A percentile compares a stretch with the other conserved stretches of the same genome.
Conservation (phyloP, 2,113 vertebrate genomes). For the Serilophus lunatus region DNA sequence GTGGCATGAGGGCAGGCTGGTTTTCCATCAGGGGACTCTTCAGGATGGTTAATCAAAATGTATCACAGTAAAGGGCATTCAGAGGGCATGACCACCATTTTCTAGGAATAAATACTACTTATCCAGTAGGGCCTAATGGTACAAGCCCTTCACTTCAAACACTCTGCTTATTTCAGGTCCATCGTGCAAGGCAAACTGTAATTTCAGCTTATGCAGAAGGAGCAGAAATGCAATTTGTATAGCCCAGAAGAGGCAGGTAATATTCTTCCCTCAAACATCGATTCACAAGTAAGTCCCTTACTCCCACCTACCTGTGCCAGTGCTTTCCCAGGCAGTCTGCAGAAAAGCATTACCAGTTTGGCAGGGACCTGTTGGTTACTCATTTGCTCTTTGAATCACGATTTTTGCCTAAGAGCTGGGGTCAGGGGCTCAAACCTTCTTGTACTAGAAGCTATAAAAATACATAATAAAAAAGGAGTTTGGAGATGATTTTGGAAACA, state of each 20-base stretch:
- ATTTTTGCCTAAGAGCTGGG: neutral
- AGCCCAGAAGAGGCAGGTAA: neutral
- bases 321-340: neutral
- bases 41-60: conserved; percentile 13
- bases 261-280: neutral
- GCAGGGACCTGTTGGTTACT: neutral
- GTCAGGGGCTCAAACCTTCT: neutral
- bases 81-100: neutral
- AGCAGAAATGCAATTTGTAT: neutral
- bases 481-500: neutral
- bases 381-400: neutral
- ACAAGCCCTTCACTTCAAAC: neutral
- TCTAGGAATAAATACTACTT: neutral
- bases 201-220: neutral
- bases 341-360: neutral
- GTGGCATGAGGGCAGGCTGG: neutral
- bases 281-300: neutral
- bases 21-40: neutral
- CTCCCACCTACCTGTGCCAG: neutral
- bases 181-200: neutral
- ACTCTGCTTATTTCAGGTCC: neutral
- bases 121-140: neutral
- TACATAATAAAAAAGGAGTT: neutral
- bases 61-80: neutral
- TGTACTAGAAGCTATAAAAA: neutral